Percentiles rank a stretch among this genome's conserved stretches.
These are phyloP conservation scores for Pseudochirops corinnae DNA, from an alignment of 2,797 vertebrate genomes.

Conservation along the genomic window DNA sequence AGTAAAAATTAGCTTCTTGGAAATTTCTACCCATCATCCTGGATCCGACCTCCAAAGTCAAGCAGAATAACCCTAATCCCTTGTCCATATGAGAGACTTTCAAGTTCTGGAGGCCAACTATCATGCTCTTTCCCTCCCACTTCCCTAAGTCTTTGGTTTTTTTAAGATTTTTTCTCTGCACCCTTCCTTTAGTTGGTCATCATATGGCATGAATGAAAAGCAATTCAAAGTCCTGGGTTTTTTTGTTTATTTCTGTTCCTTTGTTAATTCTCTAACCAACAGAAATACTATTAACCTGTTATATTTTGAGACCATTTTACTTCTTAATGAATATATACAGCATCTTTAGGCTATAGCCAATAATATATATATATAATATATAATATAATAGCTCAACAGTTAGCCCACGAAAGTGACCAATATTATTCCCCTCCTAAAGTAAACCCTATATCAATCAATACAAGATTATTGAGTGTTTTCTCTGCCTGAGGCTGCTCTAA, in stretches of 20 bases:
- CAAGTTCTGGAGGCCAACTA: not conserved
- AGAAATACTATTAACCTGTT: constrained; percentile 1
- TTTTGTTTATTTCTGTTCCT: not conserved
- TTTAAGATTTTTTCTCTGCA: not conserved
- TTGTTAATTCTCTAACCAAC: not conserved
- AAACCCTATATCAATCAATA: constrained; percentile 24
- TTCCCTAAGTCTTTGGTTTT: not conserved
- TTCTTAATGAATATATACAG: not conserved
- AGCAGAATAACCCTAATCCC: not conserved
- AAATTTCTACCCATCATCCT: not conserved
- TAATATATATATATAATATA: no score
- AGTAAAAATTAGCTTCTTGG: not conserved
- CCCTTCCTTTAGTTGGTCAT: not conserved
- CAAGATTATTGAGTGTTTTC: not conserved
- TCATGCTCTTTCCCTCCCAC: not conserved
- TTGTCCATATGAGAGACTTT: not conserved
- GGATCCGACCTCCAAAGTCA: not conserved
- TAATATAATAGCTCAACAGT: not conserved
- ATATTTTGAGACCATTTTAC: constrained; percentile 28
- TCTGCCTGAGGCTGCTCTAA: not conserved
- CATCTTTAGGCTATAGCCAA: not conserved
- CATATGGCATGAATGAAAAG: not conserved
- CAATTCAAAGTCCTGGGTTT: not conserved
- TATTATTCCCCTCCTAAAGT: constrained; percentile 15
- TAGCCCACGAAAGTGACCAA: not conserved